Base-by-base conservation (phyloP, 1,140 invertebrate species). In the Hetaerina americana region DNA sequence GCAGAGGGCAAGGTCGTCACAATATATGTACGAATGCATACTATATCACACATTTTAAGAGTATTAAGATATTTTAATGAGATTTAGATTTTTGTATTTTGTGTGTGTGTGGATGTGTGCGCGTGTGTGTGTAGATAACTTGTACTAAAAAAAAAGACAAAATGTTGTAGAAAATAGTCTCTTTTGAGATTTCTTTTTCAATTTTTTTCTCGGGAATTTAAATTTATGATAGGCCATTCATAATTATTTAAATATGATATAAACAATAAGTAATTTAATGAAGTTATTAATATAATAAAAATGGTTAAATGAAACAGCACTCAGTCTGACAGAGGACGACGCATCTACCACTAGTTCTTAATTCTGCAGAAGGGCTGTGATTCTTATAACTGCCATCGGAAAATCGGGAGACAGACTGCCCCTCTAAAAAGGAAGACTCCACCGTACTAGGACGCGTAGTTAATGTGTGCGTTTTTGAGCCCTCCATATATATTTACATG, bases 1-100 rank as follows among this genome's bases (percentile, higher is more conserved):
- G 71, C 71, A 66, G 66, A 72, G 74, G 71, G 66, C 40, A 31
- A 49, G 69, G 66, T 40, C 69, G 71, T n/a, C 15, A 57, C 22
- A 57, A 57, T 57, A n/a, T 71, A 72, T 66, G 29, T 49, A 74
- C 66, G 66, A 73, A 74, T 73, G 70, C 72, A 57, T 70, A 74
- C 71, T 67, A 66, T 69, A 72, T 67, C 71, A 74, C 69, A 69
- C 57, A 71, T 72, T 73, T 74, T 72, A 70, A 73, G 72, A 72
- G 73, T 76, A 72, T 75, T 74, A 66, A 74, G 71, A 73, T 76
- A 75, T 74, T 74, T 72, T 75, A 72, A 76, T 66, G 73, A 74
- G 71, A 73, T 71, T 74, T 73, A 74, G 72, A 74, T 69, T 74
- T 74, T 74, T 74, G 74, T 74, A 74, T 74, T 73, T 68, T 70